Conservation (phyloP, 2,113 vertebrate genomes). For the Oreamnos americanus region DNA sequence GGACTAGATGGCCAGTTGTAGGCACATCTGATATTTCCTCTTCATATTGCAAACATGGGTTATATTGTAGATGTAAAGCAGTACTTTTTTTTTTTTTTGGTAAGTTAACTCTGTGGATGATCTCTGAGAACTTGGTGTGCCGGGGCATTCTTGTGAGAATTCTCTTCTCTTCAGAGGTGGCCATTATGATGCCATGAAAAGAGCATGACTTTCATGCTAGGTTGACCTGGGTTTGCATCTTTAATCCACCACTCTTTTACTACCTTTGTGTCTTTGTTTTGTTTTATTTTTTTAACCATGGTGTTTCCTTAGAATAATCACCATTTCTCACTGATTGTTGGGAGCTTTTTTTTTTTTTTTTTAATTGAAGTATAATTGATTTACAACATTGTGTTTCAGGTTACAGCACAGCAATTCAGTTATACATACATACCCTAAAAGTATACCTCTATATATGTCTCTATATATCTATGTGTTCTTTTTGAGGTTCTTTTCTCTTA, state of each 20-base stretch:
- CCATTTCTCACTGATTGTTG: background rate
- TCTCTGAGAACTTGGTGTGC: background rate
- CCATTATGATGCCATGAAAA: background rate
- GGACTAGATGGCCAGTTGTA: background rate
- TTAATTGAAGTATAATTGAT: background rate
- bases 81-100: background rate
- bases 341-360: too few species aligned
- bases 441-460: background rate
- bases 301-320: slow-evolving; percentile 21
- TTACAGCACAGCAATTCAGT: background rate
- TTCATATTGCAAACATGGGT: background rate
- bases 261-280: background rate
- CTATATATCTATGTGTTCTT: background rate
- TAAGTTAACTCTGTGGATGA: background rate
- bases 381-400: background rate
- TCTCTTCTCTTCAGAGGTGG: background rate
- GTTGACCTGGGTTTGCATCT: background rate
- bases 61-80: background rate
- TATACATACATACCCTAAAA: background rate
- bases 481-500: background rate
- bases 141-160: background rate
- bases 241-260: background rate
- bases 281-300: background rate
- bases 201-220: background rate
- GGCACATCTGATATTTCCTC: background rate